Base-by-base conservation (phyloP, 2,113 vertebrate genomes). In the Gallinago jamesoni region DNA sequence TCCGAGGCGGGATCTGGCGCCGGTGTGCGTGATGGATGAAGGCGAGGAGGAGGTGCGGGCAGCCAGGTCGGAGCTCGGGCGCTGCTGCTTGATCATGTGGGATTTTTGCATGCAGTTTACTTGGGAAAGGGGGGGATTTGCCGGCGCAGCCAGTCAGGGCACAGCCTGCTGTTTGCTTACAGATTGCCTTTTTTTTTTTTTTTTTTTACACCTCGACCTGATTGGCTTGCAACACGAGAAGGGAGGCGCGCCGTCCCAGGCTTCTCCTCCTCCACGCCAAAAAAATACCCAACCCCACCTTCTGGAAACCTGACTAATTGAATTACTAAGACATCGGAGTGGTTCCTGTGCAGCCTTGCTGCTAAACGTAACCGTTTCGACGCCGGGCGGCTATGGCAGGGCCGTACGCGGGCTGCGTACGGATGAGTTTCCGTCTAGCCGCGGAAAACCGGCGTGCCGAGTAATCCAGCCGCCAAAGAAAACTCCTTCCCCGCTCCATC, bases 291-390 rank as follows among this genome's bases (percentile, higher is more conserved):
- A 93, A 94, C 97, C 97, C 98, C 98, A 97, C 98, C 97, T 97
- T 98, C 98, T 98, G 95, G 92, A 97, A 98, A 98, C 98, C 98
- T 98, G 97, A 98, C 98, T 99, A 99, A 99, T 99, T 99, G 98
- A 99, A 99, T 99, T 99, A 98, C 97, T 79, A 90, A 93, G 93
- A 97, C 95, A 94, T 96, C 94, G 91, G 63, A 93, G 97, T 96
- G 97, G 97, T 94, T 92, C 90, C 47, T 87, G 84, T 80, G 85
- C 95, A 89, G 96, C 64, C 47, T 11, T 10, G 37, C 89, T 70
- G 84, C 68, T 66, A 10, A 39, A 19, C 14, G 97, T 97, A 98
- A 98, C 98, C 94, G 33, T 97, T 98, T 96, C 96, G 17, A 4
- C 50, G 90, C 96, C 89, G 92, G 90, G 84, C 21, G 45, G 39